Conservation (phyloP, 2,888 invertebrate genomes). For the Netelia inedita region DNA sequence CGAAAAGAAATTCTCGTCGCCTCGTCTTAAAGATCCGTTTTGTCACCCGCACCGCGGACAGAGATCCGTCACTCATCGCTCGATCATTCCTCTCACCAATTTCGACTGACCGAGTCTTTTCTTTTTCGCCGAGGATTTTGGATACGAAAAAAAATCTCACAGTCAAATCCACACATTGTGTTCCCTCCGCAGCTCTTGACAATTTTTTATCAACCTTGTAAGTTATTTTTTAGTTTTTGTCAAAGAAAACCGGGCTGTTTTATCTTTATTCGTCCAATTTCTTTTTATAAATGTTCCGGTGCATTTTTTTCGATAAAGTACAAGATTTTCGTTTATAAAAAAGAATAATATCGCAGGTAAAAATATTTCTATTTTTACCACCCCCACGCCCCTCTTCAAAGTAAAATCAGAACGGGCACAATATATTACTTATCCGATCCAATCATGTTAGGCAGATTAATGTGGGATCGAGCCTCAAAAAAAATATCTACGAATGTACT, state of each 20-base stretch:
- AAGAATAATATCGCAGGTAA: background rate
- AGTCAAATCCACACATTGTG: background rate
- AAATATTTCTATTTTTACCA: background rate
- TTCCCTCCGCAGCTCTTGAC: background rate
- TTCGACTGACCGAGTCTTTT: conserved; percentile 16
- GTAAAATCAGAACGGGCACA: conserved; percentile 9
- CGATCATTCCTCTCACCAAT: conserved; percentile 55
- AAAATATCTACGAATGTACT: conserved; percentile 10
- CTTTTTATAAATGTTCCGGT: too few relatives aligned
- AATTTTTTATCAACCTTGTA: too few relatives aligned
- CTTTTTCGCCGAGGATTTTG: background rate
- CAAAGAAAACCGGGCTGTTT: too few relatives aligned
- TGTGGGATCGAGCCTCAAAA: conserved; percentile 73
- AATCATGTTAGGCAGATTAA: conserved; percentile 75
- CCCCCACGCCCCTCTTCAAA: background rate
- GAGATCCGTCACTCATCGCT: conserved; percentile 51
- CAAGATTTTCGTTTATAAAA: too few relatives aligned
- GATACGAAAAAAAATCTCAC: conserved; percentile 33
- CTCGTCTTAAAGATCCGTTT: conserved; percentile 44
- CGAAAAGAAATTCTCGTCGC: conserved; percentile 65
- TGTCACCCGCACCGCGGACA: conserved; percentile 37
- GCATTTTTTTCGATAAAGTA: too few relatives aligned
- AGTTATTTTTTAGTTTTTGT: too few relatives aligned
- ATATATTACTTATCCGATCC: conserved; percentile 73
- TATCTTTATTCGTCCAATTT: too few relatives aligned